Conservation (phyloP, 2,888 invertebrate species). For the Rhaphigaster nebulosa region DNA sequence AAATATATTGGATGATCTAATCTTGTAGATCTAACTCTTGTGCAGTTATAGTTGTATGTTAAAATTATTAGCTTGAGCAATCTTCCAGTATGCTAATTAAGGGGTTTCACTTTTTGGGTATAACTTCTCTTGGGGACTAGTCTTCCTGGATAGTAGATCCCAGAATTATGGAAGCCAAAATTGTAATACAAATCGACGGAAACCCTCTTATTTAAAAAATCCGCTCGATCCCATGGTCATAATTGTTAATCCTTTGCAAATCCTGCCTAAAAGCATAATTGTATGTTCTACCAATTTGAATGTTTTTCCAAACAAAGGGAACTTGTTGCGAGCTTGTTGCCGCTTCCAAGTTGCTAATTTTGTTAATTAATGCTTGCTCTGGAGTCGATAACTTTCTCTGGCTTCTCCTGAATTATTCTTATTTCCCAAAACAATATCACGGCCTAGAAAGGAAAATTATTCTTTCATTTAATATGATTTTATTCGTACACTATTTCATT, state of each 20-base stretch:
- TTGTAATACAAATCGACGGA: no score
- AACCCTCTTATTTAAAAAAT: no score
- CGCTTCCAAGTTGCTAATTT: conserved; percentile 9
- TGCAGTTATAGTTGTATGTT: no score
- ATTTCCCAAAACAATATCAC: background rate
- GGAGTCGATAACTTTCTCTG: background rate
- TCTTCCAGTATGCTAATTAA: no score
- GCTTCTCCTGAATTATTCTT: conserved; percentile 4
- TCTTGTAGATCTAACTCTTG: no score
- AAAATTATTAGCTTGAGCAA: no score
- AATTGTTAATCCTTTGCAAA: background rate
- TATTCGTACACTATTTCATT: background rate
- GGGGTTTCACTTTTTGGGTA: no score
- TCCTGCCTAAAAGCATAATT: background rate
- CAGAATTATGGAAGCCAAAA: no score
- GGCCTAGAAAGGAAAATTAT: background rate
- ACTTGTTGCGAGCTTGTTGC: background rate
- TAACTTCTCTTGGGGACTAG: no score
- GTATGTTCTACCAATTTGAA: background rate
- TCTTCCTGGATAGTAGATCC: no score
- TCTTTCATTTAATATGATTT: background rate
- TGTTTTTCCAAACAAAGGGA: background rate
- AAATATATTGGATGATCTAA: no score
- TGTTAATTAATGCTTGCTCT: conserved; percentile 14
- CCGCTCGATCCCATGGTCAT: background rate